Evolutionary conservation across 2,888 invertebrate genomes (phyloP).

Genomic region (Eupeodes luniger): DNA sequence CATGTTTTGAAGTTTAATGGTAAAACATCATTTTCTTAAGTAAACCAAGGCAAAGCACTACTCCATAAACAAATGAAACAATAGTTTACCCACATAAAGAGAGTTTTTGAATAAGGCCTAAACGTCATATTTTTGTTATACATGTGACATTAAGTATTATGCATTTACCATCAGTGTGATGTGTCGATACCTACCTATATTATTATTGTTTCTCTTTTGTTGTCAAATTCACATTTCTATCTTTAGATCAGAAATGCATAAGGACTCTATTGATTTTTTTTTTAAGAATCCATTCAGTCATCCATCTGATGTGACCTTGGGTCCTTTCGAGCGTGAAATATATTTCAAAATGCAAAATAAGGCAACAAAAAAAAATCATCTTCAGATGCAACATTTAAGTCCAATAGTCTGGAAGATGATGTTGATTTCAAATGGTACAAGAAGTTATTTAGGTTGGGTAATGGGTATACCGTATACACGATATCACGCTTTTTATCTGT

Average conservation of each 20-base stretch:
- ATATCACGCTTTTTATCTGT: no score
- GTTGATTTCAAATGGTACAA: not conserved
- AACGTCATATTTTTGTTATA: constrained; percentile 17
- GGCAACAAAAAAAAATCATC: constrained; percentile 23
- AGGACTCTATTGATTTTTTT: constrained; percentile 66
- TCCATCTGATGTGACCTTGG: constrained; percentile 69
- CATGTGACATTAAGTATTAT: constrained; percentile 27
- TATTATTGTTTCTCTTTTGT: constrained; percentile 41
- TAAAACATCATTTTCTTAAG: constrained; percentile 26
- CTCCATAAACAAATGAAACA: constrained; percentile 1
- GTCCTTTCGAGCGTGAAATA: constrained; percentile 61
- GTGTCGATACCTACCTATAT: constrained; percentile 48
- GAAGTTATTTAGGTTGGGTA: no score
- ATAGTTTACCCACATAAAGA: constrained; percentile 29
- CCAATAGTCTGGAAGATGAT: not conserved
- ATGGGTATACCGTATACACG: no score
- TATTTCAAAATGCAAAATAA: constrained; percentile 41
- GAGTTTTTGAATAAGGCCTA: constrained; percentile 13
- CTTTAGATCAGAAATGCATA: constrained; percentile 55
- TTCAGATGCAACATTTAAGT: constrained; percentile 36
- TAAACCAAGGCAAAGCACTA: constrained; percentile 49
- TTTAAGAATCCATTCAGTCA: constrained; percentile 65
- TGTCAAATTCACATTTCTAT: constrained; percentile 47
- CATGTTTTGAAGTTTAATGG: no score
- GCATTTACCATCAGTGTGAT: constrained; percentile 15